Conservation (phyloP, 2,113 vertebrate species). For the Cebidichthys violaceus region DNA sequence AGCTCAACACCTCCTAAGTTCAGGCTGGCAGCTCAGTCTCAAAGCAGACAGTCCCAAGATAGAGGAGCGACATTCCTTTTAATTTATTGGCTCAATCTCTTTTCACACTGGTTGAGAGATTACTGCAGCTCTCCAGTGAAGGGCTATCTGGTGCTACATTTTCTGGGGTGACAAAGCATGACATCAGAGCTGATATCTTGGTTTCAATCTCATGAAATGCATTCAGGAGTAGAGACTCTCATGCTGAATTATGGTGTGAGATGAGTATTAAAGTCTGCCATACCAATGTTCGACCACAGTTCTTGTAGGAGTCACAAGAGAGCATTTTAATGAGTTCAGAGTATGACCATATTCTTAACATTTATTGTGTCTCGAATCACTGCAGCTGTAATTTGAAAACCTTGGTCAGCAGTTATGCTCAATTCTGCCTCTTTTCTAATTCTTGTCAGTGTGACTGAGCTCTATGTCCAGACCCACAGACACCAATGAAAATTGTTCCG, state of each 20-base stretch:
- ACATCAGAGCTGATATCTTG: neutral
- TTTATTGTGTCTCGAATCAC: neutral
- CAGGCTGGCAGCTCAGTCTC: conserved; percentile 42
- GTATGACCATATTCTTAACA: neutral
- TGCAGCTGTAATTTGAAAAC: neutral
- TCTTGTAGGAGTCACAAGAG: neutral
- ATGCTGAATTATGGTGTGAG: neutral
- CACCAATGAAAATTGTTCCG: neutral
- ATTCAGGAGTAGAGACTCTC: neutral
- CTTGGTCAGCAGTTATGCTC: neutral
- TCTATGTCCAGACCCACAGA: neutral
- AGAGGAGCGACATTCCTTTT: conserved; percentile 54
- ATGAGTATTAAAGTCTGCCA: conserved; percentile 19
- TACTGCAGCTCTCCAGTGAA: neutral
- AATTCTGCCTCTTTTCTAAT: neutral
- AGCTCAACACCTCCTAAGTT: conserved; percentile 65
- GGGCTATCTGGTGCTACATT: neutral
- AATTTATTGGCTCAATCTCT: conserved; percentile 20
- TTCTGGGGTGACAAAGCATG: neutral
- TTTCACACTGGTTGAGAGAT: conserved; percentile 32
- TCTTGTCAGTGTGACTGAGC: neutral
- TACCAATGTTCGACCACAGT: conserved; percentile 25
- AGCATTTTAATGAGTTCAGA: conserved; percentile 13
- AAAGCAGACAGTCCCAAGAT: conserved; percentile 18
- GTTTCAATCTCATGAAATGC: neutral